Evolutionary conservation across 2,113 vertebrate genomes (phyloP).

Genomic region (Boleophthalmus pectinirostris): DNA sequence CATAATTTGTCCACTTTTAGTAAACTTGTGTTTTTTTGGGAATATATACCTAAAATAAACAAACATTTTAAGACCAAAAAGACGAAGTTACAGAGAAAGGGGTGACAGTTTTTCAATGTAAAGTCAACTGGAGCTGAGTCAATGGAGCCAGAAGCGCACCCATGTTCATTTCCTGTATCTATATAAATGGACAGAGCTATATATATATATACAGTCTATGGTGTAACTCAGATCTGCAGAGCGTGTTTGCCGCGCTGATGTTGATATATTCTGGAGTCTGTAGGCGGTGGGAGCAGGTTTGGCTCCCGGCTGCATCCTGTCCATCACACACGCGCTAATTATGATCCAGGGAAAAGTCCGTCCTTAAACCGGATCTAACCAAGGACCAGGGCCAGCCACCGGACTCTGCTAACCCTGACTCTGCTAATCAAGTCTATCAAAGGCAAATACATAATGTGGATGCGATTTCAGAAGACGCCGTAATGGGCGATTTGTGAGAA

Average conservation of each 20-base stretch:
- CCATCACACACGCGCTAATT: not conserved
- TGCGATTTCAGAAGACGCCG: not conserved
- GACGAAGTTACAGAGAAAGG: no score
- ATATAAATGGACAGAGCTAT: no score
- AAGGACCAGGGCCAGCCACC: not conserved
- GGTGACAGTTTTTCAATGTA: no score
- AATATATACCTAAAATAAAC: no score
- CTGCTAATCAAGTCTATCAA: not conserved
- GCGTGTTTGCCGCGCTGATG: not conserved
- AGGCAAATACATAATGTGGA: not conserved
- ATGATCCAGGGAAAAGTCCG: not conserved
- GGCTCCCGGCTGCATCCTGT: not conserved
- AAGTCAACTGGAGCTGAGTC: no score
- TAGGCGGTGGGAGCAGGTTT: not conserved
- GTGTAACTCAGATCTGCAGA: not conserved
- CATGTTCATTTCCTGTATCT: no score
- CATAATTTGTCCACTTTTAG: no score
- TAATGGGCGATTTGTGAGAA: not conserved
- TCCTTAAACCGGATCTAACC: not conserved
- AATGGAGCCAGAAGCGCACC: no score
- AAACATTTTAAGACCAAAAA: no score
- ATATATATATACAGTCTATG: no score
- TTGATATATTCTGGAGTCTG: no score
- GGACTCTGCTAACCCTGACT: not conserved
- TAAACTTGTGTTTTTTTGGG: no score